Conservation (phyloP, 2,113 vertebrate genomes). For the Emydura subglobosa region DNA sequence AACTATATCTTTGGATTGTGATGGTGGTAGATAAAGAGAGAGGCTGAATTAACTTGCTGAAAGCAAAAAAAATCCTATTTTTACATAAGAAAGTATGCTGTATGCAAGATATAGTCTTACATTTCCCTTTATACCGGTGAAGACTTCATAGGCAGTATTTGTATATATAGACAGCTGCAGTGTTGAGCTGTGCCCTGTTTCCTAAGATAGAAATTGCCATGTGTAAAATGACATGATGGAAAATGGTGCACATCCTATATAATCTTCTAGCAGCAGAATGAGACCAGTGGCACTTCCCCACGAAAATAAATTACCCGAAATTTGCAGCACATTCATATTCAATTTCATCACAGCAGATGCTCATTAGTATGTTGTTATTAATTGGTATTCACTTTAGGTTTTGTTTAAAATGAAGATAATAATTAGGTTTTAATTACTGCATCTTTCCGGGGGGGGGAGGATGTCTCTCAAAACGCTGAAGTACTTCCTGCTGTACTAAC, state of each 20-base stretch:
- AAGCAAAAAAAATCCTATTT: neutral
- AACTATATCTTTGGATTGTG: neutral
- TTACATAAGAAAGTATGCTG: neutral
- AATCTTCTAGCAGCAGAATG: constrained; percentile 79
- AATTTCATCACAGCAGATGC: constrained; percentile 91
- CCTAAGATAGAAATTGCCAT: constrained; percentile 67
- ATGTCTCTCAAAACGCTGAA: constrained; percentile 83
- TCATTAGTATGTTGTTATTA: constrained; percentile 92
- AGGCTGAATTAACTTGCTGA: neutral
- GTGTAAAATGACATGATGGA: constrained; percentile 65
- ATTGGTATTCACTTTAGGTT: constrained; percentile 92
- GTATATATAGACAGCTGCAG: constrained; percentile 43
- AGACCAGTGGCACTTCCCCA: constrained; percentile 84
- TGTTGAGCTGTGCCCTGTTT: constrained; percentile 53
- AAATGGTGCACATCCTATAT: constrained; percentile 78
- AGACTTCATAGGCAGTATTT: constrained; percentile 25
- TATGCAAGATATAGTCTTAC: constrained; percentile 25
- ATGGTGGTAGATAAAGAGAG: neutral
- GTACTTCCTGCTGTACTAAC: constrained; percentile 80
- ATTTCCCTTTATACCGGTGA: constrained; percentile 3
- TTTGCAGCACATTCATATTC: constrained; percentile 89
- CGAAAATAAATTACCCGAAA: constrained; percentile 89
- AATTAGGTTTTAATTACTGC: constrained; percentile 91
- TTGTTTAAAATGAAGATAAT: constrained; percentile 92
- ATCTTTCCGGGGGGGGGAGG: constrained; percentile 78